phyloP scores from a whole-genome alignment of 2,888 invertebrate genomes.

The Megastigmus dorsalis region DNA sequence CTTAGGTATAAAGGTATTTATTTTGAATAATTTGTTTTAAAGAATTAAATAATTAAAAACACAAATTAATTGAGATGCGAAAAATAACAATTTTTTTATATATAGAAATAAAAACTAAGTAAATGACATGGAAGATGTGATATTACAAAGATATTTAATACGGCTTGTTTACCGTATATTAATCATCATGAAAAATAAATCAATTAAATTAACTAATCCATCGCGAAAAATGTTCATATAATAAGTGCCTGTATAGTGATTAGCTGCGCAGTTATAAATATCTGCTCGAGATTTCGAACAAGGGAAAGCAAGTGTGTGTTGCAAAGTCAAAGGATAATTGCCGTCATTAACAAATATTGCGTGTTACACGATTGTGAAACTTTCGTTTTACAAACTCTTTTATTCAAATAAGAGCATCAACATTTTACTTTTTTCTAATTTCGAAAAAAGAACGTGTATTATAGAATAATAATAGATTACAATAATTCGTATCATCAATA shows the following conservation, averaged over 20 bases:
- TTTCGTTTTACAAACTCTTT: too few species aligned
- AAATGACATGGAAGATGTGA: not conserved
- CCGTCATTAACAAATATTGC: not conserved
- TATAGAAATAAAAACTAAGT: constrained; percentile 20
- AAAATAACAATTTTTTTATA: constrained; percentile 18
- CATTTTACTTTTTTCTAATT: constrained; percentile 32
- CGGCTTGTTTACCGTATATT: too few species aligned
- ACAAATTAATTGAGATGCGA: not conserved
- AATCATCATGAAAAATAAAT: not conserved
- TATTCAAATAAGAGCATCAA: constrained; percentile 51
- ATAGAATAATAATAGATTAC: constrained; percentile 57
- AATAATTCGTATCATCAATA: constrained; percentile 59
- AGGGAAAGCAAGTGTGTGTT: not conserved
- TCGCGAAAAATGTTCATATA: not conserved
- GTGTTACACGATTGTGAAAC: not conserved
- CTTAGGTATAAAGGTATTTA: not conserved
- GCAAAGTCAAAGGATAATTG: constrained; percentile 21
- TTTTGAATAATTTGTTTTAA: constrained; percentile 11
- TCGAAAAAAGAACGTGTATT: constrained; percentile 53
- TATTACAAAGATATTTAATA: not conserved
- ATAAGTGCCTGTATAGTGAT: not conserved
- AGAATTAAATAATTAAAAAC: constrained; percentile 17
- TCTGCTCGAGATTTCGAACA: not conserved
- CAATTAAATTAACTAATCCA: not conserved
- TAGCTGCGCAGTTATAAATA: constrained; percentile 7